These are phyloP conservation scores for Microchrysa polita DNA, from an alignment of 2,888 invertebrate genomes.

Conservation along the genomic window DNA sequence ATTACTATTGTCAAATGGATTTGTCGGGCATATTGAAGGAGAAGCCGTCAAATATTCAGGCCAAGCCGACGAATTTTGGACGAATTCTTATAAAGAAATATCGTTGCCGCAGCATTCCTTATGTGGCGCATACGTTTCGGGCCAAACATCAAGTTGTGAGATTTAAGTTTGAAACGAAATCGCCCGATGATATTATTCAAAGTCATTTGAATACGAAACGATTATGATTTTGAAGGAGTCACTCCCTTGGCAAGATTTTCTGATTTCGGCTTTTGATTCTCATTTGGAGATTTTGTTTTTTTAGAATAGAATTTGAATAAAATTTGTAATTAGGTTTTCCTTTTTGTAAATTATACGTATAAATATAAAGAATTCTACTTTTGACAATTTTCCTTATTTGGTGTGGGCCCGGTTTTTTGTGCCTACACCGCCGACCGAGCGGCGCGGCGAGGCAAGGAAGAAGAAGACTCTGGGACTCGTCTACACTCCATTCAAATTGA, in stretches of 20 bases:
- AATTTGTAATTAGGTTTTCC: too few species aligned
- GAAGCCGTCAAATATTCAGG: slow-evolving; percentile 4
- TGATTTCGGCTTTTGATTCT: neutral
- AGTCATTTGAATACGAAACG: slow-evolving; percentile 52
- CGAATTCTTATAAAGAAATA: slow-evolving; percentile 65
- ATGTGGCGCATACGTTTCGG: slow-evolving; percentile 50
- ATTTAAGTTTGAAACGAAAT: slow-evolving; percentile 70
- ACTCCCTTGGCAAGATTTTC: neutral
- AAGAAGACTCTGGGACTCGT: too few species aligned
- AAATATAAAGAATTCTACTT: too few species aligned
- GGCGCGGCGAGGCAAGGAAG: too few species aligned
- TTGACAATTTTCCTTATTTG: too few species aligned
- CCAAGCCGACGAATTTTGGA: slow-evolving; percentile 65
- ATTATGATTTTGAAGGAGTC: slow-evolving; percentile 54
- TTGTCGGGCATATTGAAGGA: slow-evolving; percentile 52
- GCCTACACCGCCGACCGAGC: too few species aligned
- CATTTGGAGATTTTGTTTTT: too few species aligned
- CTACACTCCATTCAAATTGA: too few species aligned
- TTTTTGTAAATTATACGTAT: too few species aligned
- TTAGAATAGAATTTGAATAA: too few species aligned
- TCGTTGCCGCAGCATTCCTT: slow-evolving; percentile 51
- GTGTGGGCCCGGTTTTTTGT: too few species aligned
- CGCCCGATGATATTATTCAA: slow-evolving; percentile 70
- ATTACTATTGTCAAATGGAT: slow-evolving; percentile 57
- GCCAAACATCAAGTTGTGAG: slow-evolving; percentile 53